Conservation (phyloP, 2,797 vertebrate species). For the Limosa lapponica region DNA sequence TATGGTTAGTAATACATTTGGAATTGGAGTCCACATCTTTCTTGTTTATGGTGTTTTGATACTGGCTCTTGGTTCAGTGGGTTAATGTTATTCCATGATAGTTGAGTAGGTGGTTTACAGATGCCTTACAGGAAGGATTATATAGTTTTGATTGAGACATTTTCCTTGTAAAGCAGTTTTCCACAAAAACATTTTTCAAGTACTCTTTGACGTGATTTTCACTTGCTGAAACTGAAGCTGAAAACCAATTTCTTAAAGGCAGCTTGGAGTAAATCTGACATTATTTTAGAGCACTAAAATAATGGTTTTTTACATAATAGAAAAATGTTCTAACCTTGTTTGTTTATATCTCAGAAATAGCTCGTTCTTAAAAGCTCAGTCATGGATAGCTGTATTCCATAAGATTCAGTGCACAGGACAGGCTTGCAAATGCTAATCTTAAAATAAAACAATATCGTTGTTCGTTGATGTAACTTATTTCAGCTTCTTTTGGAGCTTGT, state of each 20-base stretch:
- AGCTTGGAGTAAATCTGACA: not conserved
- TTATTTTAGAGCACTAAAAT: not conserved
- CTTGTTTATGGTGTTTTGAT: fast-evolving
- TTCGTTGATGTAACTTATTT: not conserved
- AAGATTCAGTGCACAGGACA: not conserved
- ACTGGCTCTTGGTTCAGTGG: not conserved
- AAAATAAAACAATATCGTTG: not conserved
- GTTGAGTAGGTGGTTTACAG: not conserved
- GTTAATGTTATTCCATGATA: not conserved
- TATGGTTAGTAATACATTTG: not conserved
- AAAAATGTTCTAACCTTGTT: not conserved
- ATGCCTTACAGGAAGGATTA: not conserved
- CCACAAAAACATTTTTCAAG: not conserved
- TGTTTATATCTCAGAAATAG: not conserved
- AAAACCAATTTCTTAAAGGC: too few relatives aligned
- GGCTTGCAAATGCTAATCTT: not conserved
- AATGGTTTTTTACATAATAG: not conserved
- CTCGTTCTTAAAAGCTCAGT: not conserved
- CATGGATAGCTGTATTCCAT: not conserved
- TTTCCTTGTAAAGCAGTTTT: not conserved
- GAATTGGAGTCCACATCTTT: not conserved
- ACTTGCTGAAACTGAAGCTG: not conserved
- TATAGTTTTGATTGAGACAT: not conserved
- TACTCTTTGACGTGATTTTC: not conserved
- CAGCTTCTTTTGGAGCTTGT: not conserved